Base-by-base conservation (phyloP, 2,888 invertebrate genomes). In the Mimumesa dahlbomi region DNA sequence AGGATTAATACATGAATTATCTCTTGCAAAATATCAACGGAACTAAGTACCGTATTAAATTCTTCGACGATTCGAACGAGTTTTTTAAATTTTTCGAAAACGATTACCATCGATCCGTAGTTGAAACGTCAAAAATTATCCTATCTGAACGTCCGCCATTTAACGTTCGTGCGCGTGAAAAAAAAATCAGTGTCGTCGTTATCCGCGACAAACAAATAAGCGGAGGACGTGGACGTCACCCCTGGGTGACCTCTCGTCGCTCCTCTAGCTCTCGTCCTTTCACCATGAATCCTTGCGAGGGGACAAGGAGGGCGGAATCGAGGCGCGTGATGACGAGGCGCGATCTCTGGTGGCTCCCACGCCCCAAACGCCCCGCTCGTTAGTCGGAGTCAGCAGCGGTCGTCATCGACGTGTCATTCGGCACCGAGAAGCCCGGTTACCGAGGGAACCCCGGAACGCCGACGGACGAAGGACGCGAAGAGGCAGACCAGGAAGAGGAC, bases 321-420 rank as follows among this genome's bases (percentile, higher is more conserved):
- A 61, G 66, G 25, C 63, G 66, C 79, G 83, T 84, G 89, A 89
- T 89, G 89, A 89, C 88, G 85, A 85, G 82, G 89, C 89, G 87
- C 85, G 87, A 88, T 89, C 85, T 85, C 84, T 74, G 81, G 54
- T 71, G 82, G 83, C 79, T 88, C 86, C 84, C 88, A 87, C 87
- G 86, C 87, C 87, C 85, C 83, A 67, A 81, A 88, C 88, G 88
- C 88, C 88, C 86, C 75, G 87, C 88, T 89, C 89, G 89, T 89
- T 89, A 89, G 85, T 85, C 87, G 67, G 84, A 89, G 88, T 89
- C 89, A 89, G 89, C 89, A 89, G 85, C 84, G 86, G 86, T 87
- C 89, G 87, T 89, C 89, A 89, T 89, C 89, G 88, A 87, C 85
- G 85, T 88, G 89, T 89, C 89, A 88, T 89, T 88, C 86, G 84